phyloP scores from a whole-genome alignment of 2,888 invertebrate species.

The Epiperipatus broadwayi region DNA sequence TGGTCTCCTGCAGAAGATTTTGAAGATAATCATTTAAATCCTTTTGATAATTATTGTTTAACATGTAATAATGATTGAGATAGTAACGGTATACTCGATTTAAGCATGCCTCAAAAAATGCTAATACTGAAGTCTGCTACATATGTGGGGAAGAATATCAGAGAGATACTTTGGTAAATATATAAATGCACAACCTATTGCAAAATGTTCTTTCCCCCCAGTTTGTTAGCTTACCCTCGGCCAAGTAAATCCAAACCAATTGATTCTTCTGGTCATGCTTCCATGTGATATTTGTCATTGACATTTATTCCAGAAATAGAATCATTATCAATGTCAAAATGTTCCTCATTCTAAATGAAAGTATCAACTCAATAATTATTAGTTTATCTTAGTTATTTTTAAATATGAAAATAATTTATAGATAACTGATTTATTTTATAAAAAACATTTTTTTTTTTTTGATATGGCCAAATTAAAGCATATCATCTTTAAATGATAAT shows the following conservation, averaged over 20 bases:
- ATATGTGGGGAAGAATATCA: slow-evolving; percentile 73
- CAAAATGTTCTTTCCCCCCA: slow-evolving; percentile 31
- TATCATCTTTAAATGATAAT: too few species aligned
- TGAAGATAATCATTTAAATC: too few species aligned
- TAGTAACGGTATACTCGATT: slow-evolving; percentile 43
- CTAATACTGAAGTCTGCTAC: slow-evolving; percentile 63
- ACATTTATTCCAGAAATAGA: slow-evolving; percentile 72
- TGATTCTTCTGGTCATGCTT: slow-evolving; percentile 53
- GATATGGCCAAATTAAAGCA: too few species aligned
- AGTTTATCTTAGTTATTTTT: too few species aligned
- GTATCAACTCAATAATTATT: too few species aligned
- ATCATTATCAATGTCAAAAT: slow-evolving; percentile 47
- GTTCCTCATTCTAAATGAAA: slow-evolving; percentile 55
- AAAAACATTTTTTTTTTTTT: too few species aligned
- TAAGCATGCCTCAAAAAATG: slow-evolving; percentile 84
- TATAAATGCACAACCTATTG: slow-evolving; percentile 39
- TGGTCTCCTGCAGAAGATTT: slow-evolving; percentile 15
- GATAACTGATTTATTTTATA: too few species aligned
- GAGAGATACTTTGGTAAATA: slow-evolving; percentile 55
- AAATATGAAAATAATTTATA: too few species aligned
- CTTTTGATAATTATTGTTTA: too few species aligned
- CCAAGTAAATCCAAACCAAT: slow-evolving; percentile 67
- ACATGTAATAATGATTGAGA: too few species aligned
- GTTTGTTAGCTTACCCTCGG: slow-evolving; percentile 49
- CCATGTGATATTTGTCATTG: slow-evolving; percentile 66